Evolutionary conservation across 2,888 invertebrate species (phyloP).

Genomic region (Matsumyia berberina): DNA sequence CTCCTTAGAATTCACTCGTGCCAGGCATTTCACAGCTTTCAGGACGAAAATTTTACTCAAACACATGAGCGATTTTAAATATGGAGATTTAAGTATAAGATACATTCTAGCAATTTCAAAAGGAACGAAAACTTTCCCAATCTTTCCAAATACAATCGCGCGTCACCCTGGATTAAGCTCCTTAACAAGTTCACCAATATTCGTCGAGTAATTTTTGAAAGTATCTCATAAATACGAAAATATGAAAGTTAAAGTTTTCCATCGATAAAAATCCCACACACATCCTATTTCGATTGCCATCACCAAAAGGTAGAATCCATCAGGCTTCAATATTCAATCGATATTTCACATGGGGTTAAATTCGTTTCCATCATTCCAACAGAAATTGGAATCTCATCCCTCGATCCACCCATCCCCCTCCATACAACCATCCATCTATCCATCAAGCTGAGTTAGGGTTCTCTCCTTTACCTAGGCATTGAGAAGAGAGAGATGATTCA

Average conservation of each 20-base stretch:
- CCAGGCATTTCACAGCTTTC: no score
- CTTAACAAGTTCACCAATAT: slow-evolving; percentile 43
- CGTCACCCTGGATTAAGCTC: slow-evolving; percentile 20
- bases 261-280: slow-evolving; percentile 22
- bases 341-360: slow-evolving; percentile 62
- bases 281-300: slow-evolving; percentile 3
- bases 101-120: no score
- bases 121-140: no score
- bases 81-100: no score
- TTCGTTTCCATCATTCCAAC: slow-evolving; percentile 49
- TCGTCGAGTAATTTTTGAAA: slow-evolving; percentile 35
- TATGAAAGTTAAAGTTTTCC: slow-evolving; percentile 23
- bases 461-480: slow-evolving; percentile 44
- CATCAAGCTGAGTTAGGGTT: slow-evolving; percentile 52
- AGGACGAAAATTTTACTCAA: no score
- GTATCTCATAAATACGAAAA: slow-evolving; percentile 55
- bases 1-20: no score
- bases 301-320: slow-evolving; percentile 42
- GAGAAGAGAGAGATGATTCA: slow-evolving; percentile 26
- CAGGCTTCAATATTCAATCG: slow-evolving; percentile 50
- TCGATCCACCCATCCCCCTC: background rate
- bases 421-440: no score
- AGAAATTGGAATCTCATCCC: background rate
- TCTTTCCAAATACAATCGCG: background rate
- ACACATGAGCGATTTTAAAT: no score